Evolutionary conservation across 2,888 invertebrate genomes (phyloP), one percentile per base, ranked within the genome.

Genomic region (Monopis laevigella): DNA sequence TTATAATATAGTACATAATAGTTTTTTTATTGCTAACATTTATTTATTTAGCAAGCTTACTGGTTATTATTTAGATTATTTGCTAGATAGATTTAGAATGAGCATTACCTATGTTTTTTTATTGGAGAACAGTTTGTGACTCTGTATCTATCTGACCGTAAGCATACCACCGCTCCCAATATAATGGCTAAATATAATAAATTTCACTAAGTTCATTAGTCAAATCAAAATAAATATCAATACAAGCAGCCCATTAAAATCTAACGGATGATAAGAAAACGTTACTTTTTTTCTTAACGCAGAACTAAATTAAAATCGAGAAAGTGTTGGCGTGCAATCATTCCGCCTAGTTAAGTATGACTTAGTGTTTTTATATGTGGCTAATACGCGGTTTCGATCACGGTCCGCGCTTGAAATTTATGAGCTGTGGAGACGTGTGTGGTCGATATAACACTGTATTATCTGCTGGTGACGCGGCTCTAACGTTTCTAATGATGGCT

Each of bases 351-450:
- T 59, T 58, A 53, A 52, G 46, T 58, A 48, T 51, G 51, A 52
- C 52, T 43, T 41, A 24, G 28, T 29, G 27, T 39, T 39, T 39
- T 39, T 39, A 17, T 27, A 16, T 17, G 39, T 26, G 28, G 27
- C 21, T 56, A 56, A 62, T 55, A 49, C 53, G 51, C 46, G 58
- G 60, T 62, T 62, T 58, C 52, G 52, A 56, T 57, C 54, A 52
- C 54, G 44, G 41, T 10, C 34, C 10, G 24, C 35, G 26, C 41
- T 39, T 48, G 42, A 50, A 52, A 54, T 62, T 63, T 62, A 61
- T 53, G 56, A 56, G 50, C 54, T 58, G 56, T 51, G 53, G 55
- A 57, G 16, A 18, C 21, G 27, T 3, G 27, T 29, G 40, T 39
- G 39, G 24, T 24, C 14, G 39, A 12, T 13, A n/a, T 17, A 8